phyloP scores from a whole-genome alignment of 2,797 vertebrate species.

The Malurus leucopterus region DNA sequence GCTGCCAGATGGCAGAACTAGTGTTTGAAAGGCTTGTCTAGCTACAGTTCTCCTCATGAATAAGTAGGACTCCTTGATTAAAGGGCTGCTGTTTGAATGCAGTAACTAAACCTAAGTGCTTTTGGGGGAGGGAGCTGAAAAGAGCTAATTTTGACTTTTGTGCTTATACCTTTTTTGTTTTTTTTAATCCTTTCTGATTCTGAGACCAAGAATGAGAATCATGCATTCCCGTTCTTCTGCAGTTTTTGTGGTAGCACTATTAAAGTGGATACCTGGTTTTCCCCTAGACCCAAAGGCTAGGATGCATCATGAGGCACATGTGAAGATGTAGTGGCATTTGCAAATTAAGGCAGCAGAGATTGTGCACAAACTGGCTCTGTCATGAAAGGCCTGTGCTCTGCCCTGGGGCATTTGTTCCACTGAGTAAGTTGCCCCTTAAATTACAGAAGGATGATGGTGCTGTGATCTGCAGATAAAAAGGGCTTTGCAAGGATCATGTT shows the following conservation, averaged over 20 bases:
- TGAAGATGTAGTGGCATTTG: neutral
- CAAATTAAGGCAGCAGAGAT: neutral
- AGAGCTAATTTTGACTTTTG: constrained; percentile 14
- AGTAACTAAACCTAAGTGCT: constrained; percentile 8
- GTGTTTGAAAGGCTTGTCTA: constrained; percentile 45
- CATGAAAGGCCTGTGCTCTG: neutral
- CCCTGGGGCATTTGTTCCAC: neutral
- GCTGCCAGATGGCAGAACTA: constrained; percentile 50
- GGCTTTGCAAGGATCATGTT: neutral
- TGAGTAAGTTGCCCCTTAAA: neutral
- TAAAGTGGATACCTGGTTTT: neutral
- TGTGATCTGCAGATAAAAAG: constrained; percentile 24
- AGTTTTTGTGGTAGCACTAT: neutral
- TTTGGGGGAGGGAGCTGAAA: constrained; percentile 2
- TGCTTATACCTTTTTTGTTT: neutral
- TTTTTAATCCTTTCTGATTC: neutral
- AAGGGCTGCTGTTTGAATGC: constrained; percentile 40
- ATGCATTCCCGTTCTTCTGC: neutral
- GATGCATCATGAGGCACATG: neutral
- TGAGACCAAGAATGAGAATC: neutral
- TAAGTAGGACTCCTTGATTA: constrained; percentile 55
- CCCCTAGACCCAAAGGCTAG: neutral
- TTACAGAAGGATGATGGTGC: neutral
- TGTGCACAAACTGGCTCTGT: neutral
- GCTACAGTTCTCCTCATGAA: constrained; percentile 29